Evolutionary conservation across 53 echinoderm and acorn worm genomes (phyloP).

Genomic region (Stichopus horrens): DNA sequence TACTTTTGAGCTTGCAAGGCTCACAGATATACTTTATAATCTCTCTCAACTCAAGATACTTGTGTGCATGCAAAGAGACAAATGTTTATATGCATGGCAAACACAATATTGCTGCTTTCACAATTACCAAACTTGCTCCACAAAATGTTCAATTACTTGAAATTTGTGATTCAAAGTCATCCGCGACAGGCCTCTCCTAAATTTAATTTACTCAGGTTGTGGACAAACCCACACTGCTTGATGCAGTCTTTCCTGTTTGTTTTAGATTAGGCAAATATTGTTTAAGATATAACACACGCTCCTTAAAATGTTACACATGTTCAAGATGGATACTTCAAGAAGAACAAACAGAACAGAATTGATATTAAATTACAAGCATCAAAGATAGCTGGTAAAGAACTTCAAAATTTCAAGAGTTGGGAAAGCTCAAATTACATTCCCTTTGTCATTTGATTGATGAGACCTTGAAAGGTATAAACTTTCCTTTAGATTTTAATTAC

Average conservation of each 20-base stretch:
- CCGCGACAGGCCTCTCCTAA: not conserved
- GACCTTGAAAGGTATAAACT: not conserved
- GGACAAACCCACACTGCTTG: not conserved
- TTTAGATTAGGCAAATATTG: slow-evolving; percentile 26
- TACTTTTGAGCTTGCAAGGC: too few species aligned
- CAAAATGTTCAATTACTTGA: not conserved
- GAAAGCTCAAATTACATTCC: not conserved
- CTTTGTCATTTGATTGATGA: not conserved
- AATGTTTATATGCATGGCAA: not conserved
- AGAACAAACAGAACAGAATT: not conserved
- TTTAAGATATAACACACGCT: not conserved
- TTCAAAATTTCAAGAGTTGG: slow-evolving; percentile 20
- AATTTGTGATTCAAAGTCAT: not conserved
- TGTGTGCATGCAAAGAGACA: too few species aligned
- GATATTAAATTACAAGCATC: not conserved
- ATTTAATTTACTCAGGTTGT: not conserved
- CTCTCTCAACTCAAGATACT: too few species aligned
- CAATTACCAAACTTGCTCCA: not conserved
- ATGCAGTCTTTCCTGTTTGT: not conserved
- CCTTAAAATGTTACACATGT: not conserved
- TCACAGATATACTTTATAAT: too few species aligned
- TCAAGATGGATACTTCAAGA: not conserved
- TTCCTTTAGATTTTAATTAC: not conserved
- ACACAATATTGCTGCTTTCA: not conserved
- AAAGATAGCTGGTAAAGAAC: not conserved